Conservation (phyloP, 1,140 invertebrate genomes). For the Drosophila ficusphila region DNA sequence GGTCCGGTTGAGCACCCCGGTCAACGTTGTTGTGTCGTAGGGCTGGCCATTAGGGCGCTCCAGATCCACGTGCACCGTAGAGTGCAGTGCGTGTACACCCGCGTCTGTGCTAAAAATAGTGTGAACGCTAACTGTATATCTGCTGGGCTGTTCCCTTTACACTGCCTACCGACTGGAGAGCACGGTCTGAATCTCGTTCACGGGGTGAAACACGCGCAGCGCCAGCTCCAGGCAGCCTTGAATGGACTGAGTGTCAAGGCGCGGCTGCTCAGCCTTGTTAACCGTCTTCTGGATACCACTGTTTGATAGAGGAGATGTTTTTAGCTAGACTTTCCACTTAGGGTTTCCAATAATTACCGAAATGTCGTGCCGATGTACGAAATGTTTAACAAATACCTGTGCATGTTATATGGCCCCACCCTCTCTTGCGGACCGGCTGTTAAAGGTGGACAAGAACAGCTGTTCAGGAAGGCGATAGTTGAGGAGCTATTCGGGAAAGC, state of each 20-base stretch:
- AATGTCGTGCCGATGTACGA: constrained; percentile 87
- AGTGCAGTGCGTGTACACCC: constrained; percentile 89
- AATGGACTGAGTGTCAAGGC: constrained; percentile 86
- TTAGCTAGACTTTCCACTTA: not conserved
- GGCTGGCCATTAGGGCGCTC: constrained; percentile 81
- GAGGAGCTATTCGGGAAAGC: no score
- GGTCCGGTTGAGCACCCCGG: constrained; percentile 86
- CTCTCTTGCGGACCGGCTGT: constrained; percentile 13
- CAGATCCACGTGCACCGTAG: constrained; percentile 88
- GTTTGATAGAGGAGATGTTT: not conserved
- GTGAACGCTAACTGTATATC: not conserved
- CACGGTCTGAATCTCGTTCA: constrained; percentile 85
- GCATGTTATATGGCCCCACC: constrained; percentile 82
- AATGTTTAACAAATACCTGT: constrained; percentile 86
- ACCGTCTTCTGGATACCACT: constrained; percentile 86
- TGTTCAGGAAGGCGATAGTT: constrained; percentile 12
- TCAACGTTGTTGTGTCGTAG: constrained; percentile 85
- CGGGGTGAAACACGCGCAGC: constrained; percentile 84
- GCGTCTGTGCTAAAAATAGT: constrained; percentile 89
- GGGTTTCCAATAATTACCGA: constrained; percentile 82
- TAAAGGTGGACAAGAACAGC: constrained; percentile 9
- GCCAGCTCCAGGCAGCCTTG: constrained; percentile 88
- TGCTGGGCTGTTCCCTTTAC: not conserved
- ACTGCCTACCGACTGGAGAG: constrained; percentile 87
- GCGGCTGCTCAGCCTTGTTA: constrained; percentile 55